Evolutionary conservation across 2,888 invertebrate genomes (phyloP), one percentile per base, ranked within the genome.

Genomic region (Noctuana brunneofusca): DNA sequence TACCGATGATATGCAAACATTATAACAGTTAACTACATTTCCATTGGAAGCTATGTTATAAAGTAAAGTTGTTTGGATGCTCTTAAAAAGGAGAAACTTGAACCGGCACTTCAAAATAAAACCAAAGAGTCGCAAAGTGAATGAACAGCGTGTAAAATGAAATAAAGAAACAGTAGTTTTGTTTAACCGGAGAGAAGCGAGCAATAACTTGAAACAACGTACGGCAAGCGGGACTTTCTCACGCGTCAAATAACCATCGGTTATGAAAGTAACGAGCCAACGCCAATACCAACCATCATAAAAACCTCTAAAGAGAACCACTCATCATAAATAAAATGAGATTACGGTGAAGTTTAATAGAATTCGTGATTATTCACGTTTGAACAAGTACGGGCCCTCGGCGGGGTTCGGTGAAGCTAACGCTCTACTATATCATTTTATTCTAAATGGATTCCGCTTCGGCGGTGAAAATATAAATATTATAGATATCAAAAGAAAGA

Each of bases 381-480:
- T 67, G 69, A 69, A 66, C 65, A 66, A 66, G 52, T 50, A 69
- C 66, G 65, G 60, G 64, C 73, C 70, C 69, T 69, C 71, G 67
- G 74, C 72, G 35, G n/a, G 41, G 41, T 9, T 41, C 41, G 41
- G 16, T 3, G 74, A 76, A 75, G 70, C 48, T 50, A 62, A 63
- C 57, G 63, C 65, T 65, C 54, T 50, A 63, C 75, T 78, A 78
- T 83, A 53, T 80, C 80, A 84, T 84, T 82, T 35, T 78, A 74
- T 73, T 75, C 76, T 78, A 83, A 85, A 84, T 81, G 80, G 78
- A 82, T 86, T 80, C 76, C 74, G 79, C 73, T 76, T 76, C 74
- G 69, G 71, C 77, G 77, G 80, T 75, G 80, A 84, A 84, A 84
- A 86, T 84, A 81, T 85, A 86, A 84, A 81, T 83, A 81, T 82